Evolutionary conservation across 2,797 vertebrate genomes (phyloP), one percentile per base, ranked within the genome.

Genomic region (Chlorospingus flavigularis): DNA sequence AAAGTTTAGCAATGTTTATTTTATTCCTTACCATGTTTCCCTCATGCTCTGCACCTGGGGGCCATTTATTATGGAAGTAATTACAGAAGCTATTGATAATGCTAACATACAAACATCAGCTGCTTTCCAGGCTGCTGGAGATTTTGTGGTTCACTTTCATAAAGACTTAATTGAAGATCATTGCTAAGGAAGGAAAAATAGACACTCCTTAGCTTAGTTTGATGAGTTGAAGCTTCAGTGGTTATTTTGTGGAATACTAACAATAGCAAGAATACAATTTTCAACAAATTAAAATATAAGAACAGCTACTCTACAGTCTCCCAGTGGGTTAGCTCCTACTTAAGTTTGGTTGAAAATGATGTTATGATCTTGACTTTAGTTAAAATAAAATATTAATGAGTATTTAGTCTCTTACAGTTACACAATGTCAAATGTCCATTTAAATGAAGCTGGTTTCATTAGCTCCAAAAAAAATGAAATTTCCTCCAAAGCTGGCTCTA

Each of bases 311-410:
- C 51, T 47, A 23, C 55, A 48, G 23, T 61, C 24, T 94, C 91
- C 37, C 20, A 58, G 62, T 63, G 74, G 25, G 79, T 58, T 83
- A 61, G 51, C 40, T 61, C 33, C 43, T 51, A 87, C 33, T 87
- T 71, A 91, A 9, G 3, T 70, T 72, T 80, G 33, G 40, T 35
- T 57, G 37, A 83, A 94, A 93, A 90, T 31, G 5, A 30, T 79
- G 42, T 94, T 93, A 88, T 91, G 92, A 88, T 87, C 88, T 87
- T 80, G 79, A 80, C 20, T 95, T 96, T 54, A 93, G 13, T 88
- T 92, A 66, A 88, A 91, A 92, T 80, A 85, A 89, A 92, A 95
- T 83, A 92, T 35, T 73, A 70, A 75, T 2, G 19, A 72, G 37
- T 47, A 39, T 51, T 93, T 94, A 23, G 6, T 28, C 48, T 93